Evolutionary conservation across 2,797 vertebrate species (phyloP).

Genomic region (Gymnoscopelus microlampas): DNA sequence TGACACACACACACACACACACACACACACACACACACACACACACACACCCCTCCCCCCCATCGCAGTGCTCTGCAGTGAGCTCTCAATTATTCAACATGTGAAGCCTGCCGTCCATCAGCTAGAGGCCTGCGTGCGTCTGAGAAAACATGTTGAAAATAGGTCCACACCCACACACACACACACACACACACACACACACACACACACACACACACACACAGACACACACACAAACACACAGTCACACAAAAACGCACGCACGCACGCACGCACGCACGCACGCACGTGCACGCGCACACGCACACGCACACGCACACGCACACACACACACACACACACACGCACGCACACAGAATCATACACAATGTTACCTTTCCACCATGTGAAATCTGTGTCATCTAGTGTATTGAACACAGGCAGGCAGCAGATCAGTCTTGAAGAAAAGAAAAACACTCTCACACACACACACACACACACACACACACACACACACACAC

Average conservation of each 20-base stretch:
- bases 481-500: too few species aligned
- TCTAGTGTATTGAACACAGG: too few species aligned
- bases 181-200: conserved; percentile 3
- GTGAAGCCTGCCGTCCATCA: conserved; percentile 54
- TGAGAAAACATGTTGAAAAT: conserved; percentile 58
- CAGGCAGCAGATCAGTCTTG: too few species aligned
- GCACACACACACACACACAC: background rate
- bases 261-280: conserved; percentile 28
- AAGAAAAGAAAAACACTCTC: too few species aligned
- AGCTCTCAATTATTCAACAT: conserved; percentile 76
- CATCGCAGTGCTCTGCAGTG: conserved; percentile 50
- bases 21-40: background rate
- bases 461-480: too few species aligned
- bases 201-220: conserved; percentile 1
- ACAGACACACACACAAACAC: conserved; percentile 6
- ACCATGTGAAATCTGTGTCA: too few species aligned
- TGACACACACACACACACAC: background rate
- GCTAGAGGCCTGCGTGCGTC: conserved; percentile 55
- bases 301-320: background rate
- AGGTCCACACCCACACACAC: conserved; percentile 31
- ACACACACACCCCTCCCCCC: conserved; percentile 28
- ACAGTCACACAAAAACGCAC: conserved; percentile 5
- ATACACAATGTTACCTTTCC: too few species aligned
- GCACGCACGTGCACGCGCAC: conserved; percentile 51
- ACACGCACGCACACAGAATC: conserved; percentile 4